phyloP scores from a whole-genome alignment of 2,797 vertebrate species.

The Anolis apletophallus region DNA sequence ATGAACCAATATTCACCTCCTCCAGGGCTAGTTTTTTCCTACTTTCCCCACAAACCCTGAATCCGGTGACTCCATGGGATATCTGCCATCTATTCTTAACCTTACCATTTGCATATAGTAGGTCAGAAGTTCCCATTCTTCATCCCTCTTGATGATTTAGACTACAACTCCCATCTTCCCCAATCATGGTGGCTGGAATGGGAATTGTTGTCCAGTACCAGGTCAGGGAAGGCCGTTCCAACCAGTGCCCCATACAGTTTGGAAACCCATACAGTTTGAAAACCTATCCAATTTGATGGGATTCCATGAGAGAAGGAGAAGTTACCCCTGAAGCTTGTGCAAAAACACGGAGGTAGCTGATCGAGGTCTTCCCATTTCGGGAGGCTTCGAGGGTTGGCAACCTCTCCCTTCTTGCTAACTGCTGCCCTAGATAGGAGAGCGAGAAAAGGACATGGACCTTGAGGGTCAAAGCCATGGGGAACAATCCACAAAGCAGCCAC shows the following conservation, averaged over 20 bases:
- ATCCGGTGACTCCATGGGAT: not conserved
- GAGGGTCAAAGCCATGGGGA: not conserved
- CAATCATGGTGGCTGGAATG: not conserved
- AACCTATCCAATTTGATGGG: rapidly evolving
- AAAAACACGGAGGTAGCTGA: constrained; percentile 67
- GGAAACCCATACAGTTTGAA: constrained; percentile 11
- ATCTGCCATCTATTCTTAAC: too few species aligned
- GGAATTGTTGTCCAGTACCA: too few species aligned
- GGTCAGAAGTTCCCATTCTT: not conserved
- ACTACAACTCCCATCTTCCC: not conserved
- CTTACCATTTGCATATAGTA: not conserved
- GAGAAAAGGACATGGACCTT: not conserved
- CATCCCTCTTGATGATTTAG: too few species aligned
- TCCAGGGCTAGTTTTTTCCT: not conserved
- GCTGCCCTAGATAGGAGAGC: not conserved
- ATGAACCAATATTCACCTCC: too few species aligned
- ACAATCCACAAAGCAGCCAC: rapidly evolving
- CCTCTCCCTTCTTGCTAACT: not conserved
- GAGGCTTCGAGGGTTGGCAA: not conserved
- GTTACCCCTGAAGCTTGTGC: constrained; percentile 21
- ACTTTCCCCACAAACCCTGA: not conserved
- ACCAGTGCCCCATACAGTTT: not conserved
- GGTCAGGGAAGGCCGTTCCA: not conserved
- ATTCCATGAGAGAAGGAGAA: not conserved
- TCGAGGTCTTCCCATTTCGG: not conserved